Conservation (phyloP, 2,113 vertebrate species). For the Bambusicola thoracicus region DNA sequence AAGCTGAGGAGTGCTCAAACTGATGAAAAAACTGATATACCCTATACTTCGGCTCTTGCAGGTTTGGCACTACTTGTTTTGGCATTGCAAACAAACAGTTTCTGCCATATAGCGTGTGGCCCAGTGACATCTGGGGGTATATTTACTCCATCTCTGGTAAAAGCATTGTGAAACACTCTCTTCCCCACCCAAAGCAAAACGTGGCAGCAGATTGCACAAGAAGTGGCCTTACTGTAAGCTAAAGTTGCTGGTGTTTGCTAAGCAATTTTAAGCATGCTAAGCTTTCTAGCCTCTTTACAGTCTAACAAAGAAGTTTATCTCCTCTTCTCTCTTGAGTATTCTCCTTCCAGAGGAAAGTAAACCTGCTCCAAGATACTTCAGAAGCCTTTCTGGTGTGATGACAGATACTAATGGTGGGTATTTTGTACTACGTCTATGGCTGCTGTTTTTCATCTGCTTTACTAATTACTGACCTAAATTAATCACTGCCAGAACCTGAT, state of each 20-base stretch:
- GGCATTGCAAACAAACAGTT: not conserved
- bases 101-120: not conserved
- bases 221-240: not conserved
- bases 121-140: not conserved
- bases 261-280: conserved; percentile 34
- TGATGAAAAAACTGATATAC: not conserved
- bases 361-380: not conserved
- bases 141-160: not conserved
- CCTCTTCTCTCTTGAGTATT: not conserved
- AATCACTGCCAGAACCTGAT: not conserved
- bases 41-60: not conserved
- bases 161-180: not conserved
- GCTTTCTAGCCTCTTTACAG: conserved; percentile 25
- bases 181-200: not conserved
- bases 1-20: not conserved
- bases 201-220: not conserved
- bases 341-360: not conserved
- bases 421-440: not conserved
- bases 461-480: not conserved
- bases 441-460: not conserved
- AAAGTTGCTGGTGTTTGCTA: conserved; percentile 6
- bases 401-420: not conserved
- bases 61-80: not conserved
- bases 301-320: not conserved
- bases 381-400: not conserved